Conservation (phyloP, 2,113 vertebrate genomes). For the Epinephelus fuscoguttatus region DNA sequence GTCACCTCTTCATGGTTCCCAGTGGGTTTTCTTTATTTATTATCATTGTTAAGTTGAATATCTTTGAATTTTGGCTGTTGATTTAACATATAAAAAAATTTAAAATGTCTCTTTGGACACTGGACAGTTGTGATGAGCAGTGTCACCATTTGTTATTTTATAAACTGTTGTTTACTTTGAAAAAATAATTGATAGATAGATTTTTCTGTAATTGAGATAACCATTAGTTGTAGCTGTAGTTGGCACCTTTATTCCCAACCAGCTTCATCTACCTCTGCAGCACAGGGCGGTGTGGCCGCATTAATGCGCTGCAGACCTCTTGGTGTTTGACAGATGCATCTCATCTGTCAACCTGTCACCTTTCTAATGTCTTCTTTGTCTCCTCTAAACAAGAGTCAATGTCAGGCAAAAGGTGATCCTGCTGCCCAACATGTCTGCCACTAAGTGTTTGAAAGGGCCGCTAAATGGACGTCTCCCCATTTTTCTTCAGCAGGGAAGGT, state of each 20-base stretch:
- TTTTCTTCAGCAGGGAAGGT: conserved; percentile 84
- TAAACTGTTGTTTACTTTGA: neutral
- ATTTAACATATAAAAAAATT: neutral
- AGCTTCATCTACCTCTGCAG: neutral
- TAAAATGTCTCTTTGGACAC: neutral
- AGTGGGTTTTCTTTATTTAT: neutral
- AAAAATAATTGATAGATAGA: neutral
- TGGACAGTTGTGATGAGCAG: neutral
- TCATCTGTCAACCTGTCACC: conserved; percentile 64
- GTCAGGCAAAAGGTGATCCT: conserved; percentile 83
- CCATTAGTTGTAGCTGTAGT: neutral
- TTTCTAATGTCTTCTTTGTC: conserved; percentile 60
- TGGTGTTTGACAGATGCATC: conserved; percentile 70
- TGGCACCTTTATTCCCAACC: conserved; percentile 15
- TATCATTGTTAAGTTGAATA: neutral
- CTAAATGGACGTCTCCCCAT: conserved; percentile 85
- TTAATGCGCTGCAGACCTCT: conserved; percentile 39
- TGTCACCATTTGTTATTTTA: neutral
- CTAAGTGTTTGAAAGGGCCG: conserved; percentile 84
- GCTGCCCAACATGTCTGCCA: conserved; percentile 83
- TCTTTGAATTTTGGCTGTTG: neutral
- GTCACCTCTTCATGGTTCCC: neutral
- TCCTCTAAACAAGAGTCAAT: conserved; percentile 81
- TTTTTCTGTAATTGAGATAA: neutral
- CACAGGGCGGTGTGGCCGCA: neutral